Evolutionary conservation across 2,797 vertebrate species (phyloP).

Genomic region (Gouania willdenowi): DNA sequence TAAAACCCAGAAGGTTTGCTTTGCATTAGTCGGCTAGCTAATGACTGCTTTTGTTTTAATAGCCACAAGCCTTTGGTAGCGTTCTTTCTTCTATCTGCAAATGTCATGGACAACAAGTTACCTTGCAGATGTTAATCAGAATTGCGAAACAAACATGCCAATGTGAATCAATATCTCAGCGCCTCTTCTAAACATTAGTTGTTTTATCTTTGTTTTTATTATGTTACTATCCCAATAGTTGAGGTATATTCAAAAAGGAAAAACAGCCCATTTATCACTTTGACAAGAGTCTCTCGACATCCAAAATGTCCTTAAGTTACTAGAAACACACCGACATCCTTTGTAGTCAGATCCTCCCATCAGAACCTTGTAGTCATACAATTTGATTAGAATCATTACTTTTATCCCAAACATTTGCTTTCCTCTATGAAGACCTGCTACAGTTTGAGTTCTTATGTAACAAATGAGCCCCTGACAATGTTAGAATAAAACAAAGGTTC

Average conservation of each 20-base stretch:
- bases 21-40: too few species aligned
- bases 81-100: too few species aligned
- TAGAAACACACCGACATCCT: constrained; percentile 37
- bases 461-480: constrained; percentile 30
- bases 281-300: constrained; percentile 36
- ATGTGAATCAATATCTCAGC: too few species aligned
- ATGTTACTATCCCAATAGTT: too few species aligned
- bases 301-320: constrained; percentile 53
- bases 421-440: constrained; percentile 37
- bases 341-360: constrained; percentile 33
- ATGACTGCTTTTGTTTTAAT: too few species aligned
- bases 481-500: constrained; percentile 15
- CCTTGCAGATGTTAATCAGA: too few species aligned
- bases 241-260: constrained; percentile 14
- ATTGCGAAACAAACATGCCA: constrained; percentile 23
- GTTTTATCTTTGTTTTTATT: too few species aligned
- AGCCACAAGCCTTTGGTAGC: too few species aligned
- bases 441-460: constrained; percentile 15
- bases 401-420: constrained; percentile 23
- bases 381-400: constrained; percentile 13
- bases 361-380: constrained; percentile 20
- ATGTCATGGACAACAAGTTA: too few species aligned
- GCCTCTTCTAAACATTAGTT: too few species aligned
- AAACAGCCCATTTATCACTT: constrained; percentile 48
- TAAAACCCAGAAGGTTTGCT: too few species aligned